Evolutionary conservation across 2,888 invertebrate genomes (phyloP).

Genomic region (Lobophora halterata): DNA sequence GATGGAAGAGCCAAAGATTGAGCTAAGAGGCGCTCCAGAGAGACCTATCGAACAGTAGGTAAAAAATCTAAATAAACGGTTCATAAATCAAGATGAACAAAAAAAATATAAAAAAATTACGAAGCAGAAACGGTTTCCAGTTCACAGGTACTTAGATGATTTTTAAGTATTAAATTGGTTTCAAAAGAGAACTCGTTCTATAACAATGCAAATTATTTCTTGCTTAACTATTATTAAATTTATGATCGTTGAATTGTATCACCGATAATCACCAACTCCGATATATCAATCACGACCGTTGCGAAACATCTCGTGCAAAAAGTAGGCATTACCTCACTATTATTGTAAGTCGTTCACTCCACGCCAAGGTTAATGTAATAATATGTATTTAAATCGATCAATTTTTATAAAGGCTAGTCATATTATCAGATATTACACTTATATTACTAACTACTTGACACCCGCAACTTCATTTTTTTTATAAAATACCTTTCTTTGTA

Average conservation of each 20-base stretch:
- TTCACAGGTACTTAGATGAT: too few species aligned
- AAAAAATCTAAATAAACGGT: too few species aligned
- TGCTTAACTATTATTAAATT: not conserved
- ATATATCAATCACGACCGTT: slow-evolving; percentile 30
- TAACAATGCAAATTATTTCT: not conserved
- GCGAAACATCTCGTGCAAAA: slow-evolving; percentile 42
- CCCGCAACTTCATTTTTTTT: not conserved
- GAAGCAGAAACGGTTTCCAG: too few species aligned
- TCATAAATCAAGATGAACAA: too few species aligned
- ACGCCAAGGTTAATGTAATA: slow-evolving; percentile 39
- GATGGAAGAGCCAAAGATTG: too few species aligned
- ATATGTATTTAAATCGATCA: slow-evolving; percentile 21
- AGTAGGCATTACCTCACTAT: slow-evolving; percentile 32
- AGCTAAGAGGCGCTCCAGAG: too few species aligned
- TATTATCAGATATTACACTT: slow-evolving; percentile 1
- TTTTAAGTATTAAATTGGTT: too few species aligned
- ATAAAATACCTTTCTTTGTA: too few species aligned
- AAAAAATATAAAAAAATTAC: too few species aligned
- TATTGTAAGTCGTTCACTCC: slow-evolving; percentile 45
- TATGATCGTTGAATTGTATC: slow-evolving; percentile 1
- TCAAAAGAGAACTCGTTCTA: too few species aligned
- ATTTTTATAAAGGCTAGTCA: slow-evolving; percentile 3
- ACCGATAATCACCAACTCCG: slow-evolving; percentile 8
- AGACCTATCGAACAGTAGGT: too few species aligned
- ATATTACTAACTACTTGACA: not conserved